phyloP scores from a whole-genome alignment of 2,888 invertebrate species.

The Cerceris ruficornis region DNA sequence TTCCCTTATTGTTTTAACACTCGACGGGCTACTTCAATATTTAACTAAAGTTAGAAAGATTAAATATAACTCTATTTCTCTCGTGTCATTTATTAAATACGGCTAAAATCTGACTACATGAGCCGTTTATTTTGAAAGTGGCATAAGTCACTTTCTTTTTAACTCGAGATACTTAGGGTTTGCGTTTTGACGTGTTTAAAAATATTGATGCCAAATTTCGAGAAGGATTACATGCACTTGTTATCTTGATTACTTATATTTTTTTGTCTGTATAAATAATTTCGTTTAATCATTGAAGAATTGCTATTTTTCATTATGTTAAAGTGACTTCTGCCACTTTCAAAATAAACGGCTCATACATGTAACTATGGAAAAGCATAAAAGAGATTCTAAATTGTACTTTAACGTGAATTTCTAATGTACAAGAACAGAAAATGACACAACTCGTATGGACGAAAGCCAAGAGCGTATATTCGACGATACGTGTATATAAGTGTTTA shows the following conservation, averaged over 20 bases:
- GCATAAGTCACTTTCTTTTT: too few relatives aligned
- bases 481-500: conserved; percentile 4
- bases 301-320: too few relatives aligned
- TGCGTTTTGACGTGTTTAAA: too few relatives aligned
- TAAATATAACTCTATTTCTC: not conserved
- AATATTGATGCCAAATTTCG: too few relatives aligned
- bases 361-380: not conserved
- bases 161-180: too few relatives aligned
- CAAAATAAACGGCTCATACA: not conserved
- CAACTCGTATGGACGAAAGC: conserved; percentile 36
- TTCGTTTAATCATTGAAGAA: too few relatives aligned
- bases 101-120: not conserved
- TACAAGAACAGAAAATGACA: conserved; percentile 7
- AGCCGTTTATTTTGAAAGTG: not conserved
- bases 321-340: not conserved
- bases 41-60: not conserved
- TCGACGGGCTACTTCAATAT: not conserved
- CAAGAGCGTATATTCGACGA: conserved; percentile 19
- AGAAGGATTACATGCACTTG: too few relatives aligned
- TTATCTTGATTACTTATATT: too few relatives aligned
- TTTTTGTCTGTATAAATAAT: too few relatives aligned
- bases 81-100: not conserved
- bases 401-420: not conserved
- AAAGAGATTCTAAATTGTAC: not conserved
- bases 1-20: not conserved